A percentile compares a stretch with the other conserved stretches of the same genome.
Evolutionary conservation across 2,888 invertebrate genomes (phyloP).

Genomic region (Trachelus stipa): DNA sequence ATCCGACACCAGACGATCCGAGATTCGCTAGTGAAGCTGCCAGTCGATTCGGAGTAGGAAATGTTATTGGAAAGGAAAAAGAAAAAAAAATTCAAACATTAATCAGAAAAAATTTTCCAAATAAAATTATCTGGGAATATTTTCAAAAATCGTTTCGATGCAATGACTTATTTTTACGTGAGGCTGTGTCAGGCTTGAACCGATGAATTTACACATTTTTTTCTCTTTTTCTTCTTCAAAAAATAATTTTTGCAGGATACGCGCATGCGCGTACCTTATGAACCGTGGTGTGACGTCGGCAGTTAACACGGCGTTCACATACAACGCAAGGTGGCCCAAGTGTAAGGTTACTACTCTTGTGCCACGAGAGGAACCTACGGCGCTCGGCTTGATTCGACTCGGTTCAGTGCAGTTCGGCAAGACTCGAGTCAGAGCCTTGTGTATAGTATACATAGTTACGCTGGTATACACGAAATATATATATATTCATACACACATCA

Average conservation of each 20-base stretch:
- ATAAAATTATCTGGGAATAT: background rate
- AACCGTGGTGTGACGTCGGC: slow-evolving; percentile 39
- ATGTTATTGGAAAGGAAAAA: background rate
- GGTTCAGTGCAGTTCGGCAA: background rate
- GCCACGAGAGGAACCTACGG: slow-evolving; percentile 24
- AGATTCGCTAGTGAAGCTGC: slow-evolving; percentile 3
- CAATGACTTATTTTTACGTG: too few relatives aligned
- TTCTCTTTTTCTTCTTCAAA: background rate
- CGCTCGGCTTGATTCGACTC: background rate
- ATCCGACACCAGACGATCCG: slow-evolving; percentile 21
- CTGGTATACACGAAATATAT: slow-evolving; percentile 33
- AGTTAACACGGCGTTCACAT: slow-evolving; percentile 35
- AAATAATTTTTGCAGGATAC: background rate
- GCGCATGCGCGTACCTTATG: slow-evolving; percentile 29
- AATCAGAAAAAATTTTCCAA: background rate
- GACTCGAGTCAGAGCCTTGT: background rate
- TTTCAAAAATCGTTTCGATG: background rate
- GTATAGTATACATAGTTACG: slow-evolving; percentile 31
- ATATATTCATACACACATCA: slow-evolving; percentile 23
- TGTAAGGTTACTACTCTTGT: slow-evolving; percentile 43
- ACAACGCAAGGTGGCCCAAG: slow-evolving; percentile 41
- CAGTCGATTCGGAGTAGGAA: background rate
- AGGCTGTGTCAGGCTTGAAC: background rate
- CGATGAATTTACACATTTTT: background rate
- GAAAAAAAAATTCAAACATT: background rate